Base-by-base conservation (phyloP, 1,140 invertebrate genomes). In the Aporrectodea caliginosa region DNA sequence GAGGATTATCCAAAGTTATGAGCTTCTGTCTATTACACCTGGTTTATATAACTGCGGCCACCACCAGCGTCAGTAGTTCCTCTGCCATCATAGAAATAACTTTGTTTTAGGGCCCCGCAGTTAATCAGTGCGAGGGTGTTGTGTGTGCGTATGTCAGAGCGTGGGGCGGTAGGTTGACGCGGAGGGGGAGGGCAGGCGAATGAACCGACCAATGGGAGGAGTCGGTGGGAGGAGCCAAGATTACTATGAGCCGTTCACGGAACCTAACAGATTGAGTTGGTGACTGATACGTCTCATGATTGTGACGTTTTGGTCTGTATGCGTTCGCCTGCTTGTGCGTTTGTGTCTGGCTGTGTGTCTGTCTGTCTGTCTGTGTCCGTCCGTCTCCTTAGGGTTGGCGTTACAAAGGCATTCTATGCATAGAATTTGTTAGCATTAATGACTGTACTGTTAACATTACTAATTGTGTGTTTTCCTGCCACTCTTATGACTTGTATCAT, bases 341-440 rank as follows among this genome's bases (percentile, higher is more conserved):
- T 6, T 22, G 22, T 58, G 22, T 58, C 43, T 58, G 43, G 6
- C 43, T 22, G 22, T 22, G 6, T 12, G 43, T 58, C 43, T 58
- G 43, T 58, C 43, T 58, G 43, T 58, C 43, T 58, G 43, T 58
- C 43, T n/a, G n/a, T n/a, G n/a, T n/a, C n/a, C n/a, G n/a, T n/a
- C n/a, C n/a, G n/a, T n/a, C n/a, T n/a, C n/a, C n/a, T n/a, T n/a
- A n/a, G n/a, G n/a, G n/a, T n/a, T n/a, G n/a, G n/a, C n/a, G n/a
- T n/a, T n/a, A n/a, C n/a, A n/a, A n/a, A n/a, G n/a, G n/a, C n/a
- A n/a, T n/a, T n/a, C n/a, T n/a, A n/a, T n/a, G n/a, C n/a, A n/a
- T n/a, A n/a, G n/a, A n/a, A n/a, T n/a, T n/a, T n/a, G n/a, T n/a
- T n/a, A n/a, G n/a, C n/a, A n/a, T n/a, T n/a, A n/a, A n/a, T n/a